Percentiles rank a stretch among this genome's conserved stretches.
These are phyloP conservation scores for Boulengeromyrus knoepffleri DNA, from an alignment of 2,113 vertebrate genomes.

Conservation along the genomic window DNA sequence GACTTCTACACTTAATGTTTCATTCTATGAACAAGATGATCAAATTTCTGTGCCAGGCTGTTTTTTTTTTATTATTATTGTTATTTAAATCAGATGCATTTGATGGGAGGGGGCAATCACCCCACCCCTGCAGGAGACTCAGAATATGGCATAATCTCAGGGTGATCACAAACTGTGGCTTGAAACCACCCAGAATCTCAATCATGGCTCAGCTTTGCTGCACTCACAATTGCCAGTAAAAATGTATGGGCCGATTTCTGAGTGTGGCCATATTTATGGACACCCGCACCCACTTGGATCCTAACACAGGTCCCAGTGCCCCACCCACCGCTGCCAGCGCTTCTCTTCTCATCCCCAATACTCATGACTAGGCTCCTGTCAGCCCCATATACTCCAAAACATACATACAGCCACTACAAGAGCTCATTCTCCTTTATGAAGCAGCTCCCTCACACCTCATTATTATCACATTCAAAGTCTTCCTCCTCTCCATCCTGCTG, in stretches of 20 bases:
- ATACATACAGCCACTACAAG: background rate
- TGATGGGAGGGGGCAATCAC: background rate
- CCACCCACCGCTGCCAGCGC: background rate
- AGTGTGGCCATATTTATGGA: constrained; percentile 1
- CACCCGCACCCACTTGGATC: background rate
- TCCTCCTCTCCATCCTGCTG: background rate
- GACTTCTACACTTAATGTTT: background rate
- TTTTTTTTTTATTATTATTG: background rate
- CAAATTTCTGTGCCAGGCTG: background rate
- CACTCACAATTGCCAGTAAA: background rate
- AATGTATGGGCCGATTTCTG: background rate
- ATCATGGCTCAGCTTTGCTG: background rate
- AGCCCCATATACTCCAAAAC: background rate
- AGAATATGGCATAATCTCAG: background rate
- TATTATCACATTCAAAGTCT: constrained; percentile 14
- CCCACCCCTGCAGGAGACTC: background rate
- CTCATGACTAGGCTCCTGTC: background rate
- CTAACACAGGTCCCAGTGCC: background rate
- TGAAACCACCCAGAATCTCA: background rate
- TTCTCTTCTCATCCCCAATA: background rate
- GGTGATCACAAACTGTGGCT: background rate
- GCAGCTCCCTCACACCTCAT: background rate
- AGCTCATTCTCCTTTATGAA: constrained; percentile 9
- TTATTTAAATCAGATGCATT: background rate
- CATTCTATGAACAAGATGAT: background rate